Conservation (phyloP, 2,797 vertebrate species). For the Heterohyrax brucei region DNA sequence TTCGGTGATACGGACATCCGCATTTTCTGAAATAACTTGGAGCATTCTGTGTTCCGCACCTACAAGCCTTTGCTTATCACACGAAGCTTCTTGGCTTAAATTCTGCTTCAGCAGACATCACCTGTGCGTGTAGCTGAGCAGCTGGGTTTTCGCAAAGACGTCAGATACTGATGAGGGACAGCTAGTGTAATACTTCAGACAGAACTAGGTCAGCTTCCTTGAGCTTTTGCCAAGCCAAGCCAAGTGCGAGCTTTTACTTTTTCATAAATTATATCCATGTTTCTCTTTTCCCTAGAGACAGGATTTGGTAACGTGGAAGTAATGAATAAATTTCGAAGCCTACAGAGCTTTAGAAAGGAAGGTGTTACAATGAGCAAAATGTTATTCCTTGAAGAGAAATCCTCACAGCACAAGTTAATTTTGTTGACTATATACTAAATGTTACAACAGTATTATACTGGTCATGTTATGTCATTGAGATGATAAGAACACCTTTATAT, state of each 20-base stretch:
- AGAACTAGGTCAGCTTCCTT: slow-evolving; percentile 46
- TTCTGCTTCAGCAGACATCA: neutral
- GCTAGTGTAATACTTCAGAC: slow-evolving; percentile 4
- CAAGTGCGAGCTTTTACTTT: neutral
- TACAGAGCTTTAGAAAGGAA: slow-evolving; percentile 54
- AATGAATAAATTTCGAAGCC: slow-evolving; percentile 47
- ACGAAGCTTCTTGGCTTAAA: neutral
- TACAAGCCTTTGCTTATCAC: neutral
- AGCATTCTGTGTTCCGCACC: neutral
- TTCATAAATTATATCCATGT: slow-evolving; percentile 13
- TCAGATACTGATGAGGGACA: neutral
- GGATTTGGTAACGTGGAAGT: slow-evolving; percentile 48
- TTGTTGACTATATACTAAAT: slow-evolving; percentile 19
- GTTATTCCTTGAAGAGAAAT: slow-evolving; percentile 51
- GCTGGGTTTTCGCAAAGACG: neutral
- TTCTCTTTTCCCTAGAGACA: slow-evolving; percentile 45
- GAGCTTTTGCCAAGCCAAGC: neutral
- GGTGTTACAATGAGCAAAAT: slow-evolving; percentile 8
- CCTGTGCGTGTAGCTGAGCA: neutral
- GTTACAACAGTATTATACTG: neutral
- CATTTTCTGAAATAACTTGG: slow-evolving; percentile 30
- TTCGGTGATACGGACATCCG: neutral
- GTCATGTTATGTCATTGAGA: neutral
- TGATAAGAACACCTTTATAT: neutral
- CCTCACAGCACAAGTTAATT: slow-evolving; percentile 16